Base-by-base conservation (phyloP, 92 coral and sea anemone species). In the Epizoanthus fatuus region DNA sequence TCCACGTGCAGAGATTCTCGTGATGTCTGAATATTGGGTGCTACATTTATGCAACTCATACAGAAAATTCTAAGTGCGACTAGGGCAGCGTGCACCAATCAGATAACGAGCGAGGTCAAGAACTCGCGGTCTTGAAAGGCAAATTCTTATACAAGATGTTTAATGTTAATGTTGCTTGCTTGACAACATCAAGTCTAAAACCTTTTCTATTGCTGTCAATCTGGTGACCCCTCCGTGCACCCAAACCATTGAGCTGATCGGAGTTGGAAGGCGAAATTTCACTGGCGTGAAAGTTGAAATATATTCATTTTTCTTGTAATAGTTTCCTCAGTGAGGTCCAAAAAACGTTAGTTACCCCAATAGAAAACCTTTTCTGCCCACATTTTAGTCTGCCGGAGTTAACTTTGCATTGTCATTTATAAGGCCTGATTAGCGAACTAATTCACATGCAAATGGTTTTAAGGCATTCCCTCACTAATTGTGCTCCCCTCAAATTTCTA, bases 1-100 rank as follows among this genome's bases (percentile, higher is more conserved):
- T 81, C 80, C 91, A 90, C 91, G 93, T 90, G 93, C 87, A 87
- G 35, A 32, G 85, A 63, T 89, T 58, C 53, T 77, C 82, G 71
- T 77, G 82, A 42, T 44, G 6, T 13, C 9, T 8, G 53, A 12
- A 49, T 49, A 49, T 59, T n/a, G 16, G 17, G 40, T 39, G 55
- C 19, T 16, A 44, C 69, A 12, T 32, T 60, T 42, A 44, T 42
- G 57, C 54, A 57, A 16, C 66, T 37, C 17, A 12, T 22, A 12
- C 40, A 59, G 4, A 20, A 16, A 60, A 47, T 53, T 42, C 40
- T 20, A 35, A 59, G 70, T 22, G 54, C 53, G 9, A 49, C 12
- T 2, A 49, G 82, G 82, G 65, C 82, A 77, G 11, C 17, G 12
- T 58, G 22, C 14, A 40, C 82, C 82, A 77, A 77, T 77, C 82